These are phyloP conservation scores for Latrodectus elegans DNA, from an alignment of 2,888 invertebrate species.

Conservation along the genomic window DNA sequence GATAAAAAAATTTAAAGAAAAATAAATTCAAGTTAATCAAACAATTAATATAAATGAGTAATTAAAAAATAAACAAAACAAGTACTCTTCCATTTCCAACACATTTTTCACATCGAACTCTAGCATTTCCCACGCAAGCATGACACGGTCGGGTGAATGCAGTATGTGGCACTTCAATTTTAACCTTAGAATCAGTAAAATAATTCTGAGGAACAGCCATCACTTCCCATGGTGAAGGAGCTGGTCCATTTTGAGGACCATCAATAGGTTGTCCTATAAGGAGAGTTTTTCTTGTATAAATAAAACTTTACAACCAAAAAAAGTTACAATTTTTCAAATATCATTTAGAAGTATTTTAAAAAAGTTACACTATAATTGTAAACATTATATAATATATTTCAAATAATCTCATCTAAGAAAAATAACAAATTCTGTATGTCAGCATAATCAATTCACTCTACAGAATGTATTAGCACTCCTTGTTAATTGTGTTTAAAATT, in stretches of 20 bases:
- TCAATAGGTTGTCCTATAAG: constrained; percentile 72
- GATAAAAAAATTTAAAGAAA: background rate
- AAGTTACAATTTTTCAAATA: background rate
- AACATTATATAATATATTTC: too few relatives aligned
- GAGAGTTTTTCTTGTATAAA: background rate
- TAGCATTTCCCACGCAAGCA: constrained; percentile 54
- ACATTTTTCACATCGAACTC: constrained; percentile 51
- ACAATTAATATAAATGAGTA: background rate
- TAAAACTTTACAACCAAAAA: background rate
- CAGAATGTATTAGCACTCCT: too few relatives aligned
- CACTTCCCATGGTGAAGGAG: constrained; percentile 73
- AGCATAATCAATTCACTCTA: too few relatives aligned
- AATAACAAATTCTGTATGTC: too few relatives aligned
- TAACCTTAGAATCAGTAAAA: constrained; percentile 72
- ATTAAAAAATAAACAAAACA: background rate
- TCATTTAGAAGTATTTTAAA: background rate
- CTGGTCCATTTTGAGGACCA: constrained; percentile 70
- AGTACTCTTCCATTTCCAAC: constrained; percentile 53
- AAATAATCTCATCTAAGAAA: too few relatives aligned
- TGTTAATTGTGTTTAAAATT: too few relatives aligned
- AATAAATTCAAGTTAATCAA: background rate
- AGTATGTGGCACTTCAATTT: constrained; percentile 74
- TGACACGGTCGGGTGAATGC: constrained; percentile 72
- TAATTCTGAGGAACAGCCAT: constrained; percentile 71
- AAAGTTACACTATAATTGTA: background rate